Conservation (phyloP, 2,113 vertebrate genomes). For the Hemibagrus wyckioides region DNA sequence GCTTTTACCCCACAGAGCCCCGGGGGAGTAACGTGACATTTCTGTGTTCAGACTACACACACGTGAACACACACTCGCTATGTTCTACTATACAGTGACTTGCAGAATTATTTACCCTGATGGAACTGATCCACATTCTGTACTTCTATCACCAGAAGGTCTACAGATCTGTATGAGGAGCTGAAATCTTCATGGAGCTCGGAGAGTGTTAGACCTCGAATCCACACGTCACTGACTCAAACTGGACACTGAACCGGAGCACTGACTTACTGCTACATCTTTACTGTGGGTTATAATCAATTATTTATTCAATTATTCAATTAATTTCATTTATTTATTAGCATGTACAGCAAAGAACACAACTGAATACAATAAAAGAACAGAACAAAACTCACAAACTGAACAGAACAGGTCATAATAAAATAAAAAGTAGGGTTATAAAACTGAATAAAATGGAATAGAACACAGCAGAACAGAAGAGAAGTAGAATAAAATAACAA, state of each 20-base stretch:
- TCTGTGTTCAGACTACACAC: constrained; percentile 34
- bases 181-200: neutral
- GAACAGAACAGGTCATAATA: neutral
- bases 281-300: neutral
- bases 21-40: constrained; percentile 22
- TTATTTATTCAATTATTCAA: too few relatives aligned
- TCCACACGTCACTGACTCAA: neutral
- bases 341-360: neutral
- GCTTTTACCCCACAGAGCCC: constrained; percentile 31
- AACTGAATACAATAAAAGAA: neutral
- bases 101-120: neutral
- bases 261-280: neutral
- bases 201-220: neutral
- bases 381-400: neutral
- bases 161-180: neutral
- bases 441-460: neutral
- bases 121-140: neutral
- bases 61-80: neutral
- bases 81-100: neutral
- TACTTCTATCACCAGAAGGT: neutral
- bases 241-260: neutral
- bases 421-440: too few relatives aligned
- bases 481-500: neutral
- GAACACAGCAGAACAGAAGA: neutral
- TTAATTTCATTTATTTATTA: too few relatives aligned